phyloP scores from a whole-genome alignment of 2,113 vertebrate genomes.

The Rhinopomastus cyanomelas region DNA sequence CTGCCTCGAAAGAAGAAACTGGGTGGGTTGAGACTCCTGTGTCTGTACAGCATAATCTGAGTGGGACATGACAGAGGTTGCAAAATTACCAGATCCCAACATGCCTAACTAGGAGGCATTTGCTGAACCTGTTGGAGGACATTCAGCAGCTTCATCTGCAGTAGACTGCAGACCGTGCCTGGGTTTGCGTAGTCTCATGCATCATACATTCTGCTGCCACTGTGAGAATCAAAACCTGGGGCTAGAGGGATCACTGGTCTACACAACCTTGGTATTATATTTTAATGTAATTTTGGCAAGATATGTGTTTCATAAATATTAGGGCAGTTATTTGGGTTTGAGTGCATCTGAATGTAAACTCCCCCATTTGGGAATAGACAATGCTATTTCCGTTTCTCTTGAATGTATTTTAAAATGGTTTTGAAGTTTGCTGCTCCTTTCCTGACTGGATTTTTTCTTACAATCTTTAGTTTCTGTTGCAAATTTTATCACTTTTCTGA shows the following conservation, averaged over 20 bases:
- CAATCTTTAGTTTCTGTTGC: neutral
- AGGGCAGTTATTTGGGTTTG: neutral
- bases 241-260: neutral
- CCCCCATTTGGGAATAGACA: neutral
- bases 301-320: neutral
- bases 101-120: neutral
- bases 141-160: neutral
- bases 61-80: neutral
- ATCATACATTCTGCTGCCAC: neutral
- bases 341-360: neutral
- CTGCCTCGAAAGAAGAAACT: neutral
- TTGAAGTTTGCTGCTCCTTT: neutral
- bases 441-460: neutral
- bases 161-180: neutral
- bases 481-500: neutral
- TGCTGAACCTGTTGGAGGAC: neutral
- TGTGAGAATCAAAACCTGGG: neutral
- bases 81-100: neutral
- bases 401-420: neutral
- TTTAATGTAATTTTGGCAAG: neutral
- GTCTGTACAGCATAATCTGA: neutral
- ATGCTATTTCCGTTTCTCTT: neutral
- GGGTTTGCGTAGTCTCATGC: neutral
- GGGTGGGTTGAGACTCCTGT: neutral
- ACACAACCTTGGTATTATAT: neutral